A percentile compares a stretch with the other conserved stretches of the same genome.
phyloP scores from a whole-genome alignment of 2,888 invertebrate species.

The Phyto melanocephala region DNA sequence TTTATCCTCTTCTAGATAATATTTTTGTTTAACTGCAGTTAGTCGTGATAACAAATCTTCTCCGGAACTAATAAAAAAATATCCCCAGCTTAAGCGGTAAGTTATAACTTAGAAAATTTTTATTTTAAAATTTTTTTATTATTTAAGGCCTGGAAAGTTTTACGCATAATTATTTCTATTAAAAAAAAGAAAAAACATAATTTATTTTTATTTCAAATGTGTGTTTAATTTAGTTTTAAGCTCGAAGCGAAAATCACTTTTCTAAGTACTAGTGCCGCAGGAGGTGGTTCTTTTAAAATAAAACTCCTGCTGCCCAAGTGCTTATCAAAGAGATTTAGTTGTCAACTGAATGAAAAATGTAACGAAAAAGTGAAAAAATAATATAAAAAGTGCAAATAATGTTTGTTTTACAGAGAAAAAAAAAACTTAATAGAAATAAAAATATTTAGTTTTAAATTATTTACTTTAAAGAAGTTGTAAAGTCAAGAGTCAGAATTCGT shows the following conservation, averaged over 20 bases:
- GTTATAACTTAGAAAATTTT: neutral
- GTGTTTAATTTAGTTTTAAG: slow-evolving; percentile 14
- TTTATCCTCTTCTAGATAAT: neutral
- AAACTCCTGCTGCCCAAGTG: slow-evolving; percentile 80
- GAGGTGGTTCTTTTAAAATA: slow-evolving; percentile 75
- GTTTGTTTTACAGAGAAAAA: too few relatives aligned
- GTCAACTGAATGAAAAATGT: slow-evolving; percentile 65
- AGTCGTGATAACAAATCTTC: neutral
- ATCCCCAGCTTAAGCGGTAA: neutral
- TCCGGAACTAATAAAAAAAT: neutral
- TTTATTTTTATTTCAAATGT: neutral
- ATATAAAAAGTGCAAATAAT: too few relatives aligned
- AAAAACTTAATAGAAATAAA: too few relatives aligned
- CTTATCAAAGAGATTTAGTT: slow-evolving; percentile 80
- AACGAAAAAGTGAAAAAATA: neutral
- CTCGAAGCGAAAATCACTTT: slow-evolving; percentile 73
- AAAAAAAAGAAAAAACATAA: too few relatives aligned
- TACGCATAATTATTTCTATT: too few relatives aligned
- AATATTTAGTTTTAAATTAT: too few relatives aligned
- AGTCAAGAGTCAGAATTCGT: too few relatives aligned
- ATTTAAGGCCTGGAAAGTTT: too few relatives aligned
- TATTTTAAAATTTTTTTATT: too few relatives aligned
- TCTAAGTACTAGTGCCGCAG: slow-evolving; percentile 80
- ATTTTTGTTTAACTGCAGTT: neutral
- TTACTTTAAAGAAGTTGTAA: too few relatives aligned